phyloP scores from a whole-genome alignment of 2,888 invertebrate species.

The Polia nebulosa region DNA sequence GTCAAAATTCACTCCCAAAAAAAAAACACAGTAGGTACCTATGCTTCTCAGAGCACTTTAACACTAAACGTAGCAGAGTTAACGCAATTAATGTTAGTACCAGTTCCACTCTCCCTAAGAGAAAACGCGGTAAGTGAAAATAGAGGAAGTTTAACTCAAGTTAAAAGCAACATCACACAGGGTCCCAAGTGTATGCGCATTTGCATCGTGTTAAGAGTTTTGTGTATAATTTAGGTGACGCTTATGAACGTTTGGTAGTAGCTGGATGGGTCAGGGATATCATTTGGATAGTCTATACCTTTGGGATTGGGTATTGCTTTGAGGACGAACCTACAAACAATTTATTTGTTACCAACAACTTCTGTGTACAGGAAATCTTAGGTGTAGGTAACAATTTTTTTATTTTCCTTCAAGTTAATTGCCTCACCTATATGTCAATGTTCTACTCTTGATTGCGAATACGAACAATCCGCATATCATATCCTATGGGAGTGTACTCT shows the following conservation, averaged over 20 bases:
- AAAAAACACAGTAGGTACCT: conserved; percentile 7
- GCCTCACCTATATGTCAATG: too few relatives aligned
- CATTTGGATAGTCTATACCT: conserved; percentile 22
- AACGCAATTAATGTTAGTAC: conserved; percentile 52
- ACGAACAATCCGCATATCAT: too few relatives aligned
- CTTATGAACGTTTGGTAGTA: conserved; percentile 7
- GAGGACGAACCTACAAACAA: too few relatives aligned
- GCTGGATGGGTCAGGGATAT: background rate
- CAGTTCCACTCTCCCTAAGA: conserved; percentile 36
- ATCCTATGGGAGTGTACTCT: too few relatives aligned
- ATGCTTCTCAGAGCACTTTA: conserved; percentile 36
- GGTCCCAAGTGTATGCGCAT: conserved; percentile 42
- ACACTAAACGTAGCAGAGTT: conserved; percentile 30
- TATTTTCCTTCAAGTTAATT: too few relatives aligned
- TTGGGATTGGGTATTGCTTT: background rate
- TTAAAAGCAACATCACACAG: conserved; percentile 57
- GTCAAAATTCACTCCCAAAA: background rate
- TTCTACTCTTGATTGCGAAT: too few relatives aligned
- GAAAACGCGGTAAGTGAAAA: conserved; percentile 56
- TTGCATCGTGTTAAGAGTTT: conserved; percentile 38
- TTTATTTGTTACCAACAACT: too few relatives aligned
- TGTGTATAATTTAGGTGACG: conserved; percentile 32
- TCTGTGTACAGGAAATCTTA: too few relatives aligned
- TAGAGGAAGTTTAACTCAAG: conserved; percentile 46
- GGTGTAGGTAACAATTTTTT: too few relatives aligned